phyloP scores from a whole-genome alignment of 1,140 invertebrate species.

The Heliothis virescens region DNA sequence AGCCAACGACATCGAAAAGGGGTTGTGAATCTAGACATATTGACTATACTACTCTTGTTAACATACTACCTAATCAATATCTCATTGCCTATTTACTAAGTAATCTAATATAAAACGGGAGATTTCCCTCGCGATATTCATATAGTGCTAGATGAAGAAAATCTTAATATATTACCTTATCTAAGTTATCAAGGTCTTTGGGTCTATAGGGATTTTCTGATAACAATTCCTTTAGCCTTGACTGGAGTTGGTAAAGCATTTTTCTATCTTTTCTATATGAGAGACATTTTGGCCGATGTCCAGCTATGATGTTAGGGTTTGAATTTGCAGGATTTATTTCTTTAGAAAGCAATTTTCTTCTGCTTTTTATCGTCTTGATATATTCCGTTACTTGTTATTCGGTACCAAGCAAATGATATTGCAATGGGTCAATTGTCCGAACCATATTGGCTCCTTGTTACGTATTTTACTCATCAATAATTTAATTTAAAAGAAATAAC shows the following conservation, averaged over 20 bases:
- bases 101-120: not conserved
- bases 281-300: not conserved
- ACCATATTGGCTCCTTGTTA: too few species aligned
- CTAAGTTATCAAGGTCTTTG: not conserved
- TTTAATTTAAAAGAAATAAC: too few species aligned
- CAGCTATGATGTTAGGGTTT: too few species aligned
- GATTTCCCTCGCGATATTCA: slow-evolving; percentile 19
- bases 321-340: too few species aligned
- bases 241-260: not conserved
- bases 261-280: not conserved
- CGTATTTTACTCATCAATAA: too few species aligned
- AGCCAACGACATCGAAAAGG: too few species aligned
- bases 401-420: too few species aligned
- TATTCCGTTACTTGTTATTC: too few species aligned
- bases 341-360: too few species aligned
- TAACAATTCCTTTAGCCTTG: not conserved
- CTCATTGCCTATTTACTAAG: not conserved
- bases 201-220: not conserved
- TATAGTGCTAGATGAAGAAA: not conserved
- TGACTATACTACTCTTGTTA: not conserved
- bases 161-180: not conserved
- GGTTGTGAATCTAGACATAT: not conserved
- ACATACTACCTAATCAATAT: not conserved
- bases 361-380: too few species aligned
- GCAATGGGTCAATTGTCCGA: too few species aligned